Conservation (phyloP, 2,888 invertebrate genomes). For the Eurytoma adleriae region DNA sequence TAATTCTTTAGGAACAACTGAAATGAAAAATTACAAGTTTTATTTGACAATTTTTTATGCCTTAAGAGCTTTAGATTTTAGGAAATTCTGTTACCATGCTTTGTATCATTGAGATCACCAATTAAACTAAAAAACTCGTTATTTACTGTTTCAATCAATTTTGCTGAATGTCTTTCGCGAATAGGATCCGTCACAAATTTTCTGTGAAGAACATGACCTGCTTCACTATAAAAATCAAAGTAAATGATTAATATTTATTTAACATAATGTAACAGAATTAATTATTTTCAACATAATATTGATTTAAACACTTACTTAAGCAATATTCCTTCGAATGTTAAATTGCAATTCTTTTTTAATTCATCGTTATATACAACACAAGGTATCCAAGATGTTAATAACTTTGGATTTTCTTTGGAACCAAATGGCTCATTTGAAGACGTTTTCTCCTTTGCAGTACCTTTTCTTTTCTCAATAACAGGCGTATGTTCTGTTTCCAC, state of each 20-base stretch:
- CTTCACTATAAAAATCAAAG: conserved; percentile 63
- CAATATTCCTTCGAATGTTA: conserved; percentile 69
- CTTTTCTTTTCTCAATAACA: background rate
- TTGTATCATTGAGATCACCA: conserved; percentile 65
- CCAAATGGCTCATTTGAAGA: conserved; percentile 57
- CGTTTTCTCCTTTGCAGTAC: background rate
- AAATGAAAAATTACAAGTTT: conserved; percentile 33
- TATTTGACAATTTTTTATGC: background rate
- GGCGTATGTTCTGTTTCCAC: background rate
- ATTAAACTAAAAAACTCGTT: conserved; percentile 64
- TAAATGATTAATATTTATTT: conserved; percentile 15
- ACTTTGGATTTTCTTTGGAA: conserved; percentile 63
- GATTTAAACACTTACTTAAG: conserved; percentile 64
- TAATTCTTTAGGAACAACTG: conserved; percentile 65
- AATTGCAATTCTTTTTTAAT: conserved; percentile 54
- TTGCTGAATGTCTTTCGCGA: conserved; percentile 61
- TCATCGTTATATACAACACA: conserved; percentile 59
- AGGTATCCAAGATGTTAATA: conserved; percentile 67
- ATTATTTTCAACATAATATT: background rate
- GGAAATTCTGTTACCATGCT: conserved; percentile 61
- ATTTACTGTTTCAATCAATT: conserved; percentile 64
- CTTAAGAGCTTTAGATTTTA: background rate
- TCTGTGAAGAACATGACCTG: conserved; percentile 63
- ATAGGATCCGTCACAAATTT: conserved; percentile 65
- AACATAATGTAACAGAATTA: conserved; percentile 1